A percentile compares a stretch with the other conserved stretches of the same genome.
phyloP scores from a whole-genome alignment of 2,113 vertebrate genomes.

The Melanerpes aurifrons region DNA sequence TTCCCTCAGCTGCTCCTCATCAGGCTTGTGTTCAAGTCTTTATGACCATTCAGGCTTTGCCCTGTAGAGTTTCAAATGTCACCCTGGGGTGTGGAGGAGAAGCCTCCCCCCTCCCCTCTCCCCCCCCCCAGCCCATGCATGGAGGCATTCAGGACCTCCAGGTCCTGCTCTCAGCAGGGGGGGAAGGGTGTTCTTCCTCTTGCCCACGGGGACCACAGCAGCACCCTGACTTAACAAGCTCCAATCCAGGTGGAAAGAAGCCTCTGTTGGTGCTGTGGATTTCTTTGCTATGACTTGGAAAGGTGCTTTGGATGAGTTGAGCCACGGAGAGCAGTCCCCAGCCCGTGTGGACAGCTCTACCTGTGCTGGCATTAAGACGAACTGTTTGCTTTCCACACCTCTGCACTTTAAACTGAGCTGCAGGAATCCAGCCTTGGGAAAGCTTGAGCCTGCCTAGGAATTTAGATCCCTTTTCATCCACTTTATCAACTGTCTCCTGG shows the following conservation, averaged over 20 bases:
- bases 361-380: neutral
- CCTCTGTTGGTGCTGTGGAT: neutral
- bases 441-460: constrained; percentile 9
- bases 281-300: constrained; percentile 39
- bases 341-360: neutral
- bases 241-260: neutral
- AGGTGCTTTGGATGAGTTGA: neutral
- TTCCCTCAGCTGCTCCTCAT: too few species aligned
- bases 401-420: neutral
- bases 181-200: rapidly evolving
- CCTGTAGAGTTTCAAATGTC: neutral
- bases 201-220: neutral
- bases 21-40: too few species aligned
- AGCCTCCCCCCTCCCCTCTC: rapidly evolving
- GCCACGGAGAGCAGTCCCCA: neutral
- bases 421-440: neutral
- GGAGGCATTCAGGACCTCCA: neutral
- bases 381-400: constrained; percentile 24
- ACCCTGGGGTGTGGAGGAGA: neutral
- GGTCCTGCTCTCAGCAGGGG: neutral
- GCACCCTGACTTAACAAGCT: neutral
- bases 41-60: neutral
- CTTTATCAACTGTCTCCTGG: neutral
- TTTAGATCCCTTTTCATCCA: neutral
- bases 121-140: rapidly evolving